Conservation (phyloP, 2,797 vertebrate species). For the Poeciliopsis presidionis region DNA sequence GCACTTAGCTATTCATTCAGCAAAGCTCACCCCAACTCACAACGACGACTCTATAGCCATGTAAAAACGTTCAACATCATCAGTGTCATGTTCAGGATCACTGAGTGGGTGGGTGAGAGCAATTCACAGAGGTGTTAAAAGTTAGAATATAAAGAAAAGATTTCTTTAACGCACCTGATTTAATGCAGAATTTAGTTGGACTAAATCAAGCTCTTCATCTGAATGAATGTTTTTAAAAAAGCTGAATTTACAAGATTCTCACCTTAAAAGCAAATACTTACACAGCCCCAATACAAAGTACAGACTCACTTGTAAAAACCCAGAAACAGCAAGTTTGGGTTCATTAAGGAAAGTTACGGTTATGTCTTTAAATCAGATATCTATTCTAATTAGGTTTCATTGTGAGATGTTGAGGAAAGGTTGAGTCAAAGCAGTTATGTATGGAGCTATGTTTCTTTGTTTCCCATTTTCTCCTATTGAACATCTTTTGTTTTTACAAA, state of each 20-base stretch:
- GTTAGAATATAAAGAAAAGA: background rate
- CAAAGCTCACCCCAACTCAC: constrained; percentile 12
- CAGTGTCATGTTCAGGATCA: background rate
- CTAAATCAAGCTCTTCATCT: background rate
- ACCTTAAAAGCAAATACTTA: background rate
- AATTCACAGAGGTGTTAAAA: background rate
- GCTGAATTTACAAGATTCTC: background rate
- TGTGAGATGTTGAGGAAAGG: background rate
- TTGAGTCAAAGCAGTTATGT: background rate
- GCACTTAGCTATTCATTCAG: constrained; percentile 23
- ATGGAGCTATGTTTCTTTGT: background rate
- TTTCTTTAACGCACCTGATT: constrained; percentile 19
- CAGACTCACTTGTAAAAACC: background rate
- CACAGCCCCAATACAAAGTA: background rate
- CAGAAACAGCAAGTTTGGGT: background rate
- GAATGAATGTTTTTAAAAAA: background rate
- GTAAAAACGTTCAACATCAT: constrained; percentile 9
- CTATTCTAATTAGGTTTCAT: background rate
- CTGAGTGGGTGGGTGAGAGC: background rate
- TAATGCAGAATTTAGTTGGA: background rate
- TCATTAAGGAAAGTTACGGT: background rate
- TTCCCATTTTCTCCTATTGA: background rate
- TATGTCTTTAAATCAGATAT: background rate
- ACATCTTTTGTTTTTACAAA: background rate
- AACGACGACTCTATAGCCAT: background rate